A percentile compares a stretch with the other conserved stretches of the same genome.
Evolutionary conservation across 2,888 invertebrate species (phyloP).

Genomic region (Mythimna albipuncta): DNA sequence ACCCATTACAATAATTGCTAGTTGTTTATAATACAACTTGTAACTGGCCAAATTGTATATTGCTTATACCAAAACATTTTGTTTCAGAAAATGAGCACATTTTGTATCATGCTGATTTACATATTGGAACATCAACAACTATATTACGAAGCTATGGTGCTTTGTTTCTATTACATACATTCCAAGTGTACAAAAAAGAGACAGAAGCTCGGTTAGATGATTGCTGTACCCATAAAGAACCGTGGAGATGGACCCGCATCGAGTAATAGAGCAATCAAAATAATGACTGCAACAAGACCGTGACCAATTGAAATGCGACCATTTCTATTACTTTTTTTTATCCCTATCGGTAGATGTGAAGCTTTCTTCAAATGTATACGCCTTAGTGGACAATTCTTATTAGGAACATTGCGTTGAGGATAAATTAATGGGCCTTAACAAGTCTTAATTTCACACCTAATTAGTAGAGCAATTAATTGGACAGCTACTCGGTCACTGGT

Average conservation of each 20-base stretch:
- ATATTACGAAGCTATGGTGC: neutral
- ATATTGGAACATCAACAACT: neutral
- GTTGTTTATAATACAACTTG: too few species aligned
- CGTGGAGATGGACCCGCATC: slow-evolving; percentile 33
- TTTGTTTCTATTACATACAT: slow-evolving; percentile 17
- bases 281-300: slow-evolving; percentile 14
- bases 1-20: slow-evolving; percentile 46
- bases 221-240: slow-evolving; percentile 23
- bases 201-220: slow-evolving; percentile 9
- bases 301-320: slow-evolving; percentile 31
- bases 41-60: slow-evolving; percentile 9
- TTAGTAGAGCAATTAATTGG: slow-evolving; percentile 11
- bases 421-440: slow-evolving; percentile 23
- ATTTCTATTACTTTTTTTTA: slow-evolving; percentile 32
- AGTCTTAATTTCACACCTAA: slow-evolving; percentile 47
- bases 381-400: slow-evolving; percentile 2
- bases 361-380: slow-evolving; percentile 20
- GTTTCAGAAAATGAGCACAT: neutral
- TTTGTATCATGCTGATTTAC: neutral
- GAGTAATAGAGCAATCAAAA: slow-evolving; percentile 42
- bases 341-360: slow-evolving; percentile 7
- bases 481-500: slow-evolving; percentile 2
- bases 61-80: neutral
- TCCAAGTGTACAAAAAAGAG: slow-evolving; percentile 21
- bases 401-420: slow-evolving; percentile 1